These are phyloP conservation scores for Beris morrisii DNA, from an alignment of 2,888 invertebrate genomes.

Conservation along the genomic window DNA sequence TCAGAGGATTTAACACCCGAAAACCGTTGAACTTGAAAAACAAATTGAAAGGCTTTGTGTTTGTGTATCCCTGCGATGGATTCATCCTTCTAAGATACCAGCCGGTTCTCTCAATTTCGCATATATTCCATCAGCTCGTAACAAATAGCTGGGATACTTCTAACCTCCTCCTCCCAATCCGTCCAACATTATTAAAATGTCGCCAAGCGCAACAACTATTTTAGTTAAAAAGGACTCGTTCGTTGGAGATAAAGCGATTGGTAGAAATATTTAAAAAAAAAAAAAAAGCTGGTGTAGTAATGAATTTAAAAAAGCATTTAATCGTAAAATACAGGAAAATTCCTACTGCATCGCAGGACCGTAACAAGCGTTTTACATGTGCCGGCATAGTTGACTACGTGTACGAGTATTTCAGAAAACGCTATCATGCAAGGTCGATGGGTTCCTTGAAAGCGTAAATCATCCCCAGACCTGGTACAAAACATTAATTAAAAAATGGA, in stretches of 20 bases:
- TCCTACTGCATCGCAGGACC: too few relatives aligned
- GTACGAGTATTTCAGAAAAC: too few relatives aligned
- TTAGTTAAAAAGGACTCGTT: slow-evolving; percentile 26
- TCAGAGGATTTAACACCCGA: slow-evolving; percentile 35
- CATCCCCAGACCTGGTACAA: too few relatives aligned
- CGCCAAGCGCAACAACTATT: slow-evolving; percentile 18
- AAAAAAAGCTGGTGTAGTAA: too few relatives aligned
- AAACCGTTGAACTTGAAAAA: slow-evolving; percentile 35
- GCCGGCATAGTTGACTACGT: too few relatives aligned
- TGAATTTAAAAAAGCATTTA: too few relatives aligned
- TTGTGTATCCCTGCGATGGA: slow-evolving; percentile 10
- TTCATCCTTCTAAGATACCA: slow-evolving; percentile 15
- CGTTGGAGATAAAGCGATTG: neutral
- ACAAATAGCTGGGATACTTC: slow-evolving; percentile 10
- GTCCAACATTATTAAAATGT: slow-evolving; percentile 11
- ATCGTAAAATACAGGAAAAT: too few relatives aligned
- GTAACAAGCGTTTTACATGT: too few relatives aligned
- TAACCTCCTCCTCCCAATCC: neutral
- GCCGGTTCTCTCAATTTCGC: neutral
- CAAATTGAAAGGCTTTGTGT: slow-evolving; percentile 35
- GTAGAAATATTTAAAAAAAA: too few relatives aligned
- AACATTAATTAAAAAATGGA: too few relatives aligned
- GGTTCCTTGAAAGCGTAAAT: too few relatives aligned
- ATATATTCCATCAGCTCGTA: neutral
- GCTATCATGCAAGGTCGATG: too few relatives aligned